These are phyloP conservation scores for Alosa alosa DNA, from an alignment of 2,113 vertebrate genomes.

Conservation along the genomic window DNA sequence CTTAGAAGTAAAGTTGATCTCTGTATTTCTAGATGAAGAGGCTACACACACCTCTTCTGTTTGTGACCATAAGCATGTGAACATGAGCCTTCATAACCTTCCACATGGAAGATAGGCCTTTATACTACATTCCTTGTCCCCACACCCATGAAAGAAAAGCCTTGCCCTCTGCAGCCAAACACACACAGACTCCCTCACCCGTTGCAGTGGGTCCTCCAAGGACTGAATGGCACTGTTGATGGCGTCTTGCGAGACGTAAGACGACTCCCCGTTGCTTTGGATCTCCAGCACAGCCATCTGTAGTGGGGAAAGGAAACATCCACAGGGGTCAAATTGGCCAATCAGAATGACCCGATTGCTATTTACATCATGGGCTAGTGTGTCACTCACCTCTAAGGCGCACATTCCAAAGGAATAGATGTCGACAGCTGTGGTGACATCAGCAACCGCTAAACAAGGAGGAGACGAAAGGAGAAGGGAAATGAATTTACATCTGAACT, in stretches of 20 bases:
- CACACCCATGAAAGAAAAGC: too few relatives aligned
- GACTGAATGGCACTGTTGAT: slow-evolving; percentile 97
- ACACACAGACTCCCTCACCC: slow-evolving; percentile 72
- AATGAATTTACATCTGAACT: neutral
- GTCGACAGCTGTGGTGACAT: slow-evolving; percentile 96
- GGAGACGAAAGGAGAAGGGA: neutral
- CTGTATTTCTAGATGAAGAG: too few relatives aligned
- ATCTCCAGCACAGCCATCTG: slow-evolving; percentile 99
- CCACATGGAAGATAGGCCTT: too few relatives aligned
- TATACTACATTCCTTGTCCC: too few relatives aligned
- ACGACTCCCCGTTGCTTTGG: slow-evolving; percentile 96
- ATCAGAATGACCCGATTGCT: neutral
- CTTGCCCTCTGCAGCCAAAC: neutral
- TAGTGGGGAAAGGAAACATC: neutral
- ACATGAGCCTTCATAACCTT: too few relatives aligned
- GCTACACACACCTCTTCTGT: too few relatives aligned
- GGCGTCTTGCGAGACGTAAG: slow-evolving; percentile 95
- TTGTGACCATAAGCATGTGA: too few relatives aligned
- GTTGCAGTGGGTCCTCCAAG: slow-evolving; percentile 91
- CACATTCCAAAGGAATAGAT: slow-evolving; percentile 99
- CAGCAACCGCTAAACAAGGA: slow-evolving; percentile 77
- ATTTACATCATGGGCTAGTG: neutral
- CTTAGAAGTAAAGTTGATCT: too few relatives aligned
- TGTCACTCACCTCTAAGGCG: slow-evolving; percentile 90
- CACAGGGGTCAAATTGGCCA: neutral